Base-by-base conservation (phyloP, 2,797 vertebrate species). In the Darevskia nairensis region DNA sequence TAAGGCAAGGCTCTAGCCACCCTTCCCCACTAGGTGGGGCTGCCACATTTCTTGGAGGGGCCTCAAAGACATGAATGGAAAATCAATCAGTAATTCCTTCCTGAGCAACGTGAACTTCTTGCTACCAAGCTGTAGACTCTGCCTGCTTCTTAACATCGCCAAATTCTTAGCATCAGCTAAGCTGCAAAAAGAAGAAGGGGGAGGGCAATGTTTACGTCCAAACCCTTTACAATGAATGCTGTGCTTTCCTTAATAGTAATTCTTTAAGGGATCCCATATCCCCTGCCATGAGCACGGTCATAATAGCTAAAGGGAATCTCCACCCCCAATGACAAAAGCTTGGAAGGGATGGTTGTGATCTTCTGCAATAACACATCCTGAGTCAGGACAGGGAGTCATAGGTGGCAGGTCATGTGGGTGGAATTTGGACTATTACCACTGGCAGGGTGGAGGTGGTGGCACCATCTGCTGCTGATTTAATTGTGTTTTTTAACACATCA, bases 301-400 rank as follows among this genome's bases (percentile, higher is more conserved):
- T 79, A 64, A 29, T 50, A 29, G 76, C 3, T 46, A 46, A 68
- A 85, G 27, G 41, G 11, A 44, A 23, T 50, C 50, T 75, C 1
- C 25, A 8, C 0, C 23, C 6, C 9, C 23, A 5, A 81, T 61
- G 46, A 81, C 59, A 44, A 19, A 44, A 74, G 25, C 78, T 80
- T 81, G 86, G 78, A 75, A 82, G 7, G n/a, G 59, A 39, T 81
- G 78, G 50, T 86, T 55, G 13, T 19, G 66, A 71, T 80, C 77
- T 59, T 35, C 27, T n/a, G 29, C 21, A 46, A 87, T 74, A 87
- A 74, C 25, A 19, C 69, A 35, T 27, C 46, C 50, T 75, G 32
- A 59, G 32, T 61, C 25, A 82, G 13, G 50, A 7, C 50, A 55
- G 61, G n/a, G 13, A 82, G 66, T 46, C 27, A 32, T 87, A 69